Base-by-base conservation (phyloP, 2,797 vertebrate genomes). In the Sarcoramphus papa region DNA sequence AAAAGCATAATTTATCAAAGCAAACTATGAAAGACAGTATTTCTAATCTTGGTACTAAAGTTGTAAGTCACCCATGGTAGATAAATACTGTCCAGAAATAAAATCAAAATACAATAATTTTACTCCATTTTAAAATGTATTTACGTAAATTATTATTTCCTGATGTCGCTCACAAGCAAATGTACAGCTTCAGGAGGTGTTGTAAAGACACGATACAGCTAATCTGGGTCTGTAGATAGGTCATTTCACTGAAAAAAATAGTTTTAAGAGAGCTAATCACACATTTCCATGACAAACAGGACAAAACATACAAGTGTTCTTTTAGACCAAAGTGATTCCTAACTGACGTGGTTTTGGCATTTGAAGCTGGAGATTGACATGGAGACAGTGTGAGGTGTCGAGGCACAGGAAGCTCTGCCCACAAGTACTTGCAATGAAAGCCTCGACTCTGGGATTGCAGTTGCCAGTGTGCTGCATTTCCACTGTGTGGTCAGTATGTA, bases 271-370 rank as follows among this genome's bases (percentile, higher is more conserved):
- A 80, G 15, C 47, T 57, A 62, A 62, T 28, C 21, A 41, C 9
- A 5, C 2, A 15, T 28, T 63, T 62, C 28, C 19, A 2, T 3
- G 9, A 65, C 23, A 76, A 87, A 62, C n/a, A 68, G 28, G 45
- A 68, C 21, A 90, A 78, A 90, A 10, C 5, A 31, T 16, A 2
- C 2, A 63, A 40, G 7, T 3, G 4, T 72, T 84, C 12, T 24
- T 81, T 73, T 50, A 45, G 74, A 24, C 56, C 48, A 13, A 45
- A 53, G 28, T 31, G 69, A 16, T 22, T 77, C 19, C 43, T 45
- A 3, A 14, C 4, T 1, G 12, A 16, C 8, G 0, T 6, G 17
- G 14, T 16, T 72, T 24, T 33, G 76, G 51, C 37, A 16, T n/a
- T 15, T 64, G 54, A 17, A 82, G 67, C 60, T 67, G 63, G 57